A percentile compares a stretch with the other conserved stretches of the same genome.
Evolutionary conservation across 2,113 vertebrate genomes (phyloP).

Genomic region (Aegotheles bennettii): DNA sequence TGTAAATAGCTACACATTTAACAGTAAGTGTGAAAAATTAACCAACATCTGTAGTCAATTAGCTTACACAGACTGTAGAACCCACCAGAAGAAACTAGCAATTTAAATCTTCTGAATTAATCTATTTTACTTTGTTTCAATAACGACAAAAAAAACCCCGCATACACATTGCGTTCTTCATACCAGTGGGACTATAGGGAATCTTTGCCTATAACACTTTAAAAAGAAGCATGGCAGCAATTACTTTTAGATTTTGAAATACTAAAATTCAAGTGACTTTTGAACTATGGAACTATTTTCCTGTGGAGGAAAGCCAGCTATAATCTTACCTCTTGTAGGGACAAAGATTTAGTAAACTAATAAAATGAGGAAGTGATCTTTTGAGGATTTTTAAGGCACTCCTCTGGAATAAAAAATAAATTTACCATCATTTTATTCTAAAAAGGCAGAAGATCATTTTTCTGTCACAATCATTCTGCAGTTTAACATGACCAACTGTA

Average conservation of each 20-base stretch:
- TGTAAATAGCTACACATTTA: neutral
- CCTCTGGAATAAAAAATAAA: neutral
- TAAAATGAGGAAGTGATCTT: neutral
- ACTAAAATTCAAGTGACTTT: neutral
- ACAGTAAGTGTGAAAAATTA: neutral
- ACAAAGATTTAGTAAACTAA: neutral
- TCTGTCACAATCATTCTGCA: neutral
- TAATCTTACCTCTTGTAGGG: neutral
- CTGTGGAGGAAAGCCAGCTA: neutral
- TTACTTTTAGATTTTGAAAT: neutral
- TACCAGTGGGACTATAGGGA: neutral
- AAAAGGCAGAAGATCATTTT: neutral
- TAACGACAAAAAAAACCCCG: neutral
- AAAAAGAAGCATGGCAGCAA: neutral
- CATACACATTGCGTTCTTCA: fast-evolving
- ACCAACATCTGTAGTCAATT: neutral
- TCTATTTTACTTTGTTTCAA: neutral
- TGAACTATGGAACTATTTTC: neutral
- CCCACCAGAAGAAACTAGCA: neutral
- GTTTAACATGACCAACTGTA: neutral
- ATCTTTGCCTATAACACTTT: neutral
- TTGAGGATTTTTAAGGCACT: neutral
- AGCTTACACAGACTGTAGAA: neutral
- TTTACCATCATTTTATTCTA: neutral
- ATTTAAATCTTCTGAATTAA: neutral